These are phyloP conservation scores for Trachelus troglodyta DNA, from an alignment of 2,888 invertebrate genomes.

Conservation along the genomic window DNA sequence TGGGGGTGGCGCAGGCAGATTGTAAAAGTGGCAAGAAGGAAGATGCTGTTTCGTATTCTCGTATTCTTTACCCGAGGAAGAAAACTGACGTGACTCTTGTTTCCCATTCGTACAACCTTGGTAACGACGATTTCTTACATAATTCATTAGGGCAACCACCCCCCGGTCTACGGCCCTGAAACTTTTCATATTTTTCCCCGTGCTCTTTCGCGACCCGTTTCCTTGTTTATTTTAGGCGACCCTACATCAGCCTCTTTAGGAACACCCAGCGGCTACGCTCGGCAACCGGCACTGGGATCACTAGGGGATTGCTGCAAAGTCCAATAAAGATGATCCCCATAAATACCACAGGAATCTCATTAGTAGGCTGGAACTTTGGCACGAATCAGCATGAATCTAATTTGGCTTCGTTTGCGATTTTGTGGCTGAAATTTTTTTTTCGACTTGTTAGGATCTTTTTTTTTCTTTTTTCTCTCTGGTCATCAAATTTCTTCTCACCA, in stretches of 20 bases:
- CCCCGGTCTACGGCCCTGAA: not conserved
- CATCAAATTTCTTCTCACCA: not conserved
- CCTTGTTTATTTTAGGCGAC: not conserved
- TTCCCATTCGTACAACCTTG: not conserved
- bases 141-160: not conserved
- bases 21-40: not conserved
- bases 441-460: not conserved
- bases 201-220: not conserved
- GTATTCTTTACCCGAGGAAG: not conserved
- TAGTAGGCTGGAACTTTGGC: not conserved
- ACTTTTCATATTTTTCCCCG: constrained; percentile 1
- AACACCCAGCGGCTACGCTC: not conserved
- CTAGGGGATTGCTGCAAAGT: not conserved
- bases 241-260: not conserved
- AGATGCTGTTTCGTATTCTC: not conserved
- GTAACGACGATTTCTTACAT: constrained; percentile 2
- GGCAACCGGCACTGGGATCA: not conserved
- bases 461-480: not conserved
- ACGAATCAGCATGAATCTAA: not conserved
- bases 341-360: not conserved
- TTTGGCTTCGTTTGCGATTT: not conserved
- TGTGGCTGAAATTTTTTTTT: not conserved
- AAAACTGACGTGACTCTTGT: not conserved
- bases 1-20: no score
- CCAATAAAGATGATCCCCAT: constrained; percentile 4